Evolutionary conservation across 2,113 vertebrate genomes (phyloP).

Genomic region (Genyomyrus donnyi): DNA sequence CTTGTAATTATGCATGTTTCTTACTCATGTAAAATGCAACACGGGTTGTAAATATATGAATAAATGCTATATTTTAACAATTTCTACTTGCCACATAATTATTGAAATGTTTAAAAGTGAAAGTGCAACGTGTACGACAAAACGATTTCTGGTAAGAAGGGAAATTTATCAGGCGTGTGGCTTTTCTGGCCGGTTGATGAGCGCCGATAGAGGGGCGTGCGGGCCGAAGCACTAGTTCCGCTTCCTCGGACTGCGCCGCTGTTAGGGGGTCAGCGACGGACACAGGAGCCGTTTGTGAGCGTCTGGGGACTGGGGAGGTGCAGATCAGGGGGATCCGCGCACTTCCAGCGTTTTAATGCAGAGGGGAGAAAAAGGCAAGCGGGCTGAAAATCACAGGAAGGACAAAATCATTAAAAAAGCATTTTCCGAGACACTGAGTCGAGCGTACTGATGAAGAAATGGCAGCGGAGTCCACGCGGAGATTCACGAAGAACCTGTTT

Average conservation of each 20-base stretch:
- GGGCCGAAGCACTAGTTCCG: constrained; percentile 22
- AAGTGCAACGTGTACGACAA: not conserved
- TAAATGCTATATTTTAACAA: not conserved
- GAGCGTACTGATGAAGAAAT: constrained; percentile 61
- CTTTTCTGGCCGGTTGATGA: not conserved
- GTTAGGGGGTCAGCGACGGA: not conserved
- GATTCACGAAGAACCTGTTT: constrained; percentile 86
- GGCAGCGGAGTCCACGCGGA: constrained; percentile 71
- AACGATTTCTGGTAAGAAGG: not conserved
- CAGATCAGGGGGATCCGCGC: not conserved
- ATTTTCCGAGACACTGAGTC: not conserved
- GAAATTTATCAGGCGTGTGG: not conserved
- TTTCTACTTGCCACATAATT: not conserved
- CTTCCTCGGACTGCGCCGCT: constrained; percentile 23
- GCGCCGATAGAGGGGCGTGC: not conserved
- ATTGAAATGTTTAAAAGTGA: constrained; percentile 7
- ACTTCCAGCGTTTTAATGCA: constrained; percentile 8
- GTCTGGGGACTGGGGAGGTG: not conserved
- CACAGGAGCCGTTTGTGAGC: not conserved
- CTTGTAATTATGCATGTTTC: not conserved
- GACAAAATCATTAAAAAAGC: not conserved
- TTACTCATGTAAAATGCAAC: not conserved
- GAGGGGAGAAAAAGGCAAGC: not conserved
- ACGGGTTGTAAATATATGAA: not conserved
- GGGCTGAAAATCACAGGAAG: not conserved